Evolutionary conservation across 2,113 vertebrate species (phyloP).

Genomic region (Gymnogyps californianus): DNA sequence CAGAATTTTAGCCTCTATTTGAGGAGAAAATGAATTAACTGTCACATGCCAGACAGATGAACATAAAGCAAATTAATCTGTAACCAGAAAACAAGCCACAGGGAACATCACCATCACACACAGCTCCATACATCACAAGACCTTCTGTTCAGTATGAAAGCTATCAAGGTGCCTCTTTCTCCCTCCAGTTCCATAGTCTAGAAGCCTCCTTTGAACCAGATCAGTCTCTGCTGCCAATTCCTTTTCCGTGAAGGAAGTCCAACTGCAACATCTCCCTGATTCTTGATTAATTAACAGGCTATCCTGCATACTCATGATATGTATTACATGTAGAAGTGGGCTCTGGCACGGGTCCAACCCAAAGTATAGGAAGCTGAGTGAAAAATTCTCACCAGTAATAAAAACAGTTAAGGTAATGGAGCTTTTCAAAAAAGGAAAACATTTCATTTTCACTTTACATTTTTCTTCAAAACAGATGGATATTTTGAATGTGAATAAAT

Average conservation of each 20-base stretch:
- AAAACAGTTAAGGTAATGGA: constrained; percentile 48
- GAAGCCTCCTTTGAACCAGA: background rate
- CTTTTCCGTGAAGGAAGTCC: background rate
- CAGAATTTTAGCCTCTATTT: constrained; percentile 46
- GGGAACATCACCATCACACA: constrained; percentile 27
- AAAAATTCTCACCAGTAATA: constrained; percentile 47
- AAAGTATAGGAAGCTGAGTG: constrained; percentile 33
- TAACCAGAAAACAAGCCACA: constrained; percentile 48
- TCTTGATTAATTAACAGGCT: background rate
- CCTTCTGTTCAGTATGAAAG: constrained; percentile 6
- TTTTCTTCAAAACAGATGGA: constrained; percentile 47
- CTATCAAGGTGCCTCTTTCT: constrained; percentile 31
- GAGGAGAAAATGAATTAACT: constrained; percentile 70
- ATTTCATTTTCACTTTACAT: constrained; percentile 23
- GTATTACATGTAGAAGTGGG: background rate
- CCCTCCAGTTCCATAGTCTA: background rate
- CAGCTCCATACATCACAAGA: constrained; percentile 31
- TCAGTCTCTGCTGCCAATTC: background rate
- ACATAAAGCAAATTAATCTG: constrained; percentile 63
- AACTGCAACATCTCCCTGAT: background rate
- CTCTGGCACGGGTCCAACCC: background rate
- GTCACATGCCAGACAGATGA: constrained; percentile 65
- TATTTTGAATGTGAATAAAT: constrained; percentile 17
- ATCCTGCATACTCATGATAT: background rate
- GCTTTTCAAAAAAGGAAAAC: constrained; percentile 45